A percentile compares a stretch with the other conserved stretches of the same genome.
Conservation (phyloP, 2,797 vertebrate genomes). For the Chloroceryle amazona region DNA sequence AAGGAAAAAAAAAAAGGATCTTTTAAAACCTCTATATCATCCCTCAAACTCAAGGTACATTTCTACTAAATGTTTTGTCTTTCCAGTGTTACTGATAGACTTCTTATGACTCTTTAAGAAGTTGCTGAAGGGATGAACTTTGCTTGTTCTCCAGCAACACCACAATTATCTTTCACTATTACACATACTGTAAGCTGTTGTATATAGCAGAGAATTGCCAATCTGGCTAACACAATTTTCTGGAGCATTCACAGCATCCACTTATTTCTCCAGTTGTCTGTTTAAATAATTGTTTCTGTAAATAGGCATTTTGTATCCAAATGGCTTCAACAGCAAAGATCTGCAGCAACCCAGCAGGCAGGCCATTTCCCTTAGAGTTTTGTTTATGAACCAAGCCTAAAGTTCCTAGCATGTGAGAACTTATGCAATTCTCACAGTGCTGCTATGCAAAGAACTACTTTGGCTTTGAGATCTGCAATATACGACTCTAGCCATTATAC, state of each 20-base stretch:
- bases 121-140: not conserved
- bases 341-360: not conserved
- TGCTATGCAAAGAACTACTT: conserved; percentile 36
- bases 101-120: not conserved
- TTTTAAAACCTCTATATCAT: not conserved
- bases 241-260: not conserved
- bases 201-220: not conserved
- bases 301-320: not conserved
- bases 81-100: not conserved
- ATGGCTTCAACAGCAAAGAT: not conserved
- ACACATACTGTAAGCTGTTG: not conserved
- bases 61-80: not conserved
- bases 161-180: not conserved
- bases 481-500: not conserved
- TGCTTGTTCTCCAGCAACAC: not conserved
- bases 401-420: not conserved
- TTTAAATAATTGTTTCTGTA: not conserved
- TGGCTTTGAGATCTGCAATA: not conserved
- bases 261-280: not conserved
- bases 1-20: not conserved
- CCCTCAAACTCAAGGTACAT: not conserved
- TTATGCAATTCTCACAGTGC: not conserved
- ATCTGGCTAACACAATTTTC: not conserved
- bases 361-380: not conserved
- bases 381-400: not conserved